Evolutionary conservation across 1,140 invertebrate genomes (phyloP), one percentile per base, ranked within the genome.

Genomic region (Trichogramma pretiosum): DNA sequence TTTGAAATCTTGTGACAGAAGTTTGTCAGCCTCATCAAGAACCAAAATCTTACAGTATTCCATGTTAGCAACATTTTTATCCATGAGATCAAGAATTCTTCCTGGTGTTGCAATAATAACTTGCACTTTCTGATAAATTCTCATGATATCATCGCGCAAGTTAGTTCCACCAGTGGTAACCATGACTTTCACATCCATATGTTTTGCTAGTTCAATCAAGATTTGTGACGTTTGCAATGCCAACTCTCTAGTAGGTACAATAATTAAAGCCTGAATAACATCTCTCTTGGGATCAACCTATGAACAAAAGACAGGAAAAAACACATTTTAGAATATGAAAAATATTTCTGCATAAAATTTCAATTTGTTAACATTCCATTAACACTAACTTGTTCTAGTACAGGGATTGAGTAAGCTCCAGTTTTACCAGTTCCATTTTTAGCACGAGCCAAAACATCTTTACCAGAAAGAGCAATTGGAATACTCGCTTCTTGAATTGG

Each of bases 401-500:
- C 88, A 55, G 97, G 97, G 74, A 99, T 99, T 61, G 90, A 92
- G 70, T 99, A 99, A 55, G 97, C 97, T 63, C 97, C 97, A 62
- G 97, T 99, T 80, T 99, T 99, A 56, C 97, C 97, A 55, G 96
- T 99, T 51, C 97, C 97, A 76, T 99, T 99, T 76, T 99, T 99
- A 46, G 97, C 97, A 70, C 97, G 80, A 42, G 96, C 97, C 57
- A 99, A 77, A 56, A 99, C 86, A 76, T 99, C 95, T 75, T 96
- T 90, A 55, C 96, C 96, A 62, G 91, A 89, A 49, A 99, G 77
- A 51, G 96, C 94, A 68, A 98, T 92, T 47, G 95, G 95, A 75
- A 99, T 99, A 67, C 93, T 93, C 59, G 92, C 91, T 80, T 97
- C 93, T 79, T 99, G 97, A 77, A 99, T 99, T 18, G 97, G 97